phyloP scores from a whole-genome alignment of 2,888 invertebrate species.

The Leptothorax acervorum region DNA sequence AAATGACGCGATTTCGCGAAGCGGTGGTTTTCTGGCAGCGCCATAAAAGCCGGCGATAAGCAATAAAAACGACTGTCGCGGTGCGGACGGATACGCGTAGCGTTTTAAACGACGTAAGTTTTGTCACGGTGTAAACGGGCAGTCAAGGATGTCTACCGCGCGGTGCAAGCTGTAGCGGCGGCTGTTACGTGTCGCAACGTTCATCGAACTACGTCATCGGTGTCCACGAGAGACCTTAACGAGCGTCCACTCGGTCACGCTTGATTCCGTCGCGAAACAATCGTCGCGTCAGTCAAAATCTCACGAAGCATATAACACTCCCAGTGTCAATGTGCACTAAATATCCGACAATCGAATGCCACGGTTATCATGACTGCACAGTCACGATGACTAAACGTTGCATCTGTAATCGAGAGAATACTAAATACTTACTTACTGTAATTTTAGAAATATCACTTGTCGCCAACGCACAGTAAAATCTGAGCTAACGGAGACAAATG shows the following conservation, averaged over 20 bases:
- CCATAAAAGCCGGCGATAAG: slow-evolving; percentile 42
- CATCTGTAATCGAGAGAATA: neutral
- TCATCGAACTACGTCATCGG: slow-evolving; percentile 79
- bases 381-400: neutral
- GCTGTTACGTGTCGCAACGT: slow-evolving; percentile 79
- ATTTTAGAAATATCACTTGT: neutral
- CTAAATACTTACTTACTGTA: neutral
- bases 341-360: neutral
- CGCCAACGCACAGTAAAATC: neutral
- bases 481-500: neutral
- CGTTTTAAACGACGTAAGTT: slow-evolving; percentile 50
- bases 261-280: slow-evolving; percentile 57
- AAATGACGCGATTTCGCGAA: slow-evolving; percentile 33
- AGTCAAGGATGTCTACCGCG: slow-evolving; percentile 71
- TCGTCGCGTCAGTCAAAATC: slow-evolving; percentile 36
- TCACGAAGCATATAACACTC: neutral
- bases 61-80: slow-evolving; percentile 33
- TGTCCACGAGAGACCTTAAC: slow-evolving; percentile 74
- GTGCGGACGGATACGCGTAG: slow-evolving; percentile 22
- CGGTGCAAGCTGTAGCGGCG: slow-evolving; percentile 64
- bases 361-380: too few species aligned
- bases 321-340: neutral
- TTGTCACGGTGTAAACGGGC: slow-evolving; percentile 60
- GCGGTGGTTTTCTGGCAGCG: slow-evolving; percentile 31
- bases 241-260: slow-evolving; percentile 61